Percentiles rank a stretch among this genome's conserved stretches.
Conservation (phyloP, 2,113 vertebrate genomes). For the Monarcha castaneiventris region DNA sequence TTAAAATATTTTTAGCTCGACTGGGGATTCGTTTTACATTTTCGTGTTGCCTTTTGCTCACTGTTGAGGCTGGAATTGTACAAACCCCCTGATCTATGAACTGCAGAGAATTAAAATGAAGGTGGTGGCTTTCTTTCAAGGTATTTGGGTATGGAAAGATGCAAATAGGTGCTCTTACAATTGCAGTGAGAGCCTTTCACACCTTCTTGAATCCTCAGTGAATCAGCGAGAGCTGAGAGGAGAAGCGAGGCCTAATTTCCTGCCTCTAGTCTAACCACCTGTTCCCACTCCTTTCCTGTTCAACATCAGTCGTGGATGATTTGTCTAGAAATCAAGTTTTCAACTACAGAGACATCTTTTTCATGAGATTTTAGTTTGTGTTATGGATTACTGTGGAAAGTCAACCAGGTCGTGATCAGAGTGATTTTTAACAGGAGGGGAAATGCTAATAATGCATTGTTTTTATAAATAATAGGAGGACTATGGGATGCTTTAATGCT, state of each 20-base stretch:
- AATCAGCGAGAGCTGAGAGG: conserved; percentile 7
- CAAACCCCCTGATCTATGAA: background rate
- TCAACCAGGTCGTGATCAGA: background rate
- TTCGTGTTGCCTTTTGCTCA: background rate
- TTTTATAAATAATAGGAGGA: background rate
- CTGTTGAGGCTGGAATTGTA: background rate
- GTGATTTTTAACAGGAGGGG: background rate
- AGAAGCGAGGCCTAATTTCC: conserved; percentile 26
- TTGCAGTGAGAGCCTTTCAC: conserved; percentile 47
- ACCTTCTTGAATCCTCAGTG: conserved; percentile 11
- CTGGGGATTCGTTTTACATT: background rate
- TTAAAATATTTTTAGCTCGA: background rate
- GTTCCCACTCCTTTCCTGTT: conserved; percentile 38
- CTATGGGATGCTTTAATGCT: background rate
- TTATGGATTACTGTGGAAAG: background rate
- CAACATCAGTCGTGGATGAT: background rate
- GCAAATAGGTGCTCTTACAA: conserved; percentile 42
- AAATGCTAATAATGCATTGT: background rate
- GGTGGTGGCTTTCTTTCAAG: background rate
- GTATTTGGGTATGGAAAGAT: background rate
- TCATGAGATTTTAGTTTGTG: background rate
- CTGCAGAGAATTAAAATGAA: background rate
- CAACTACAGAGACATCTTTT: background rate
- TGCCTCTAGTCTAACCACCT: conserved; percentile 41
- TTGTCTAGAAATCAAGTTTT: background rate